Conservation (phyloP, 1,140 invertebrate species). For the Chymomyza costata region DNA sequence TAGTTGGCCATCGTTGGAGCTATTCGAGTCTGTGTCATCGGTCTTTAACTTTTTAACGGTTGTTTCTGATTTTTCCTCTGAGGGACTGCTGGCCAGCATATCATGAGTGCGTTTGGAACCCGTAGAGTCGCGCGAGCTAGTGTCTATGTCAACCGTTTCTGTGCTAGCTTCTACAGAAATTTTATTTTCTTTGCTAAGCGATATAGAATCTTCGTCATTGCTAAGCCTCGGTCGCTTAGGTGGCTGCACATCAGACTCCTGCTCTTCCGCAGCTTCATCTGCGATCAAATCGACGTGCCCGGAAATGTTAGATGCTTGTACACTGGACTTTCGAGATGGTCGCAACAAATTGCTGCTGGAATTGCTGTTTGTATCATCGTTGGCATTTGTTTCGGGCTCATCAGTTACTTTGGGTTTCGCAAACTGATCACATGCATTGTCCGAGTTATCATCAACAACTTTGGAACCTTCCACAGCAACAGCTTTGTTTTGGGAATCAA, state of each 20-base stretch:
- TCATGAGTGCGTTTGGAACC: slow-evolving; percentile 34
- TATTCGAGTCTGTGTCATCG: slow-evolving; percentile 52
- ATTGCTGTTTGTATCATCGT: slow-evolving; percentile 41
- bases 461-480: no score
- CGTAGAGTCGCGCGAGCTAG: neutral
- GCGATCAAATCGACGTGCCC: no score
- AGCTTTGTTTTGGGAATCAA: no score
- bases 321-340: slow-evolving; percentile 24
- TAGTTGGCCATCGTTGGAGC: slow-evolving; percentile 41
- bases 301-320: no score
- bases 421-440: slow-evolving; percentile 69
- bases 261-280: slow-evolving; percentile 3
- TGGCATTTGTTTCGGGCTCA: slow-evolving; percentile 19
- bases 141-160: no score
- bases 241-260: slow-evolving; percentile 7
- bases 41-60: slow-evolving; percentile 46
- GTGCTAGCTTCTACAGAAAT: no score
- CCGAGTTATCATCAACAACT: slow-evolving; percentile 55
- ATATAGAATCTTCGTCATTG: slow-evolving; percentile 36
- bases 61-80: slow-evolving; percentile 21
- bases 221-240: slow-evolving; percentile 48
- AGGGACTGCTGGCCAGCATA: slow-evolving; percentile 1
- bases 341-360: slow-evolving; percentile 61
- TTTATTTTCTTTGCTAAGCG: no score
- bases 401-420: slow-evolving; percentile 29